Base-by-base conservation (phyloP, 1,140 invertebrate genomes). In the Bombus waltoni region DNA sequence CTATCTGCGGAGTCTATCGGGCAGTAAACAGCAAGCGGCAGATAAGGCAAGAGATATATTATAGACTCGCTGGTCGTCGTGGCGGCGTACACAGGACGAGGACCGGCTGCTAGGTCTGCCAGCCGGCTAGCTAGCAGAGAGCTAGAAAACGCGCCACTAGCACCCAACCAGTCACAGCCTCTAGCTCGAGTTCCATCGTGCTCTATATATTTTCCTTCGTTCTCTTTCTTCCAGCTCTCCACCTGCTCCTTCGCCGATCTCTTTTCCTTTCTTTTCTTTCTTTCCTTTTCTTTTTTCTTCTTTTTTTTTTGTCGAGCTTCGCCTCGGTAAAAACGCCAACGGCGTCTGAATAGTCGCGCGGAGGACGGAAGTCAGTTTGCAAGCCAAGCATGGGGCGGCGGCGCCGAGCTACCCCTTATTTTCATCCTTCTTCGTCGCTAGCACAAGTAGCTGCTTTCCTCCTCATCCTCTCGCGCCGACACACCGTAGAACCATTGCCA, bases 31-130 rank as follows among this genome's bases (percentile, higher is more conserved):
- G 93, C 93, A 90, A 93, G 93, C 94, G 93, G 93, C 94, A 95
- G 94, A 95, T 95, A 95, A 95, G 94, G 93, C 92, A 86, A 88
- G 89, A 94, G 93, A 95, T 95, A 95, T 95, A 95, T 95, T 95
- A 94, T 94, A 92, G 92, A 94, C 90, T 90, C 91, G 91, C 83
- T 84, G 75, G 78, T 86, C 90, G 77, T 88, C 87, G 86, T 86
- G 82, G 82, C 68, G 76, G 44, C 86, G 87, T 89, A 90, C 85
- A 90, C 88, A 76, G 66, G 87, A 90, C 88, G 86, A 85, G 86
- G 89, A 81, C 66, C 65, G 44, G 84, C 79, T 73, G 83, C 81
- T 80, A 68, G 71, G 47, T 47, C 47, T 47, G 0, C 71, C 11
- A 78, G 72, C 53, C 42, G 57, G 70, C 68, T 75, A 70, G 78